A percentile compares a stretch with the other conserved stretches of the same genome.
phyloP scores from a whole-genome alignment of 1,140 invertebrate species.

The Apis florea region DNA sequence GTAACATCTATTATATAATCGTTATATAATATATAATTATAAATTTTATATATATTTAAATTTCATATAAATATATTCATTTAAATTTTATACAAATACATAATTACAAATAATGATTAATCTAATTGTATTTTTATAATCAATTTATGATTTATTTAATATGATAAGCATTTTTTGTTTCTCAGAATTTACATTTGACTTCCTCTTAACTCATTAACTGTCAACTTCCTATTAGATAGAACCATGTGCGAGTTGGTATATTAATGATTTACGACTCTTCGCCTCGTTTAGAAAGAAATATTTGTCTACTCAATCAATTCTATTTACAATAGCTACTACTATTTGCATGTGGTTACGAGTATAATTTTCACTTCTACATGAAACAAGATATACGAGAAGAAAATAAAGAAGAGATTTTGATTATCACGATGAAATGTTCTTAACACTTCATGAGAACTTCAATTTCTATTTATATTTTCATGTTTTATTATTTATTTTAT shows the following conservation, averaged over 20 bases:
- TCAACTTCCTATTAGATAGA: not conserved
- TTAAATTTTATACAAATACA: no score
- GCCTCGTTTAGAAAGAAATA: not conserved
- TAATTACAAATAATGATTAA: no score
- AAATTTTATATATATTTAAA: no score
- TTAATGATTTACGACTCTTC: slow-evolving; percentile 16
- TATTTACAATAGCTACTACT: not conserved
- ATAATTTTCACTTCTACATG: not conserved
- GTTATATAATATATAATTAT: no score
- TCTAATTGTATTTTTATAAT: no score
- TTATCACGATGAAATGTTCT: not conserved
- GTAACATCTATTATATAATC: no score
- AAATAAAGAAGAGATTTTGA: not conserved
- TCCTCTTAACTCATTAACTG: slow-evolving; percentile 14
- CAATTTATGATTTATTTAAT: not conserved
- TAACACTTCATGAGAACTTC: not conserved
- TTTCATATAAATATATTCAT: no score
- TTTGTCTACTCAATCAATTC: not conserved
- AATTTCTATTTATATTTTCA: no score
- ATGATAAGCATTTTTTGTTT: not conserved
- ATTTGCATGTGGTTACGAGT: not conserved
- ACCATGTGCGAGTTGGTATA: not conserved
- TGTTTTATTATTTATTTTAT: no score
- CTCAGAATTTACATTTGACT: not conserved
- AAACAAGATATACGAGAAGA: not conserved